Evolutionary conservation across 2,113 vertebrate genomes (phyloP).

Genomic region (Bungarus multicinctus): DNA sequence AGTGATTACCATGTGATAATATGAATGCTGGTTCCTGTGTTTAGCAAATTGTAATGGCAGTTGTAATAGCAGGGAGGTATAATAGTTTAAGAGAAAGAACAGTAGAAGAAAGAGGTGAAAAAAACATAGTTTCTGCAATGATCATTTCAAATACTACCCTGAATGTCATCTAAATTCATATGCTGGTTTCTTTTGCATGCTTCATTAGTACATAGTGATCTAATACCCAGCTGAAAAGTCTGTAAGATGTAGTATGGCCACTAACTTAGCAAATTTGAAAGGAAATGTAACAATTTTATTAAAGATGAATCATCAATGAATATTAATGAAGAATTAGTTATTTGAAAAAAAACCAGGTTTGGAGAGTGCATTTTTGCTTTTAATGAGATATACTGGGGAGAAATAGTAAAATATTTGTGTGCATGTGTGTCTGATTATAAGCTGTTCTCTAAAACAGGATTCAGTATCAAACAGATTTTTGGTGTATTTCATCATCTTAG

Average conservation of each 20-base stretch:
- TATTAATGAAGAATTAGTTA: background rate
- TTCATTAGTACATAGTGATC: background rate
- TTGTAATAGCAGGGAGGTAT: background rate
- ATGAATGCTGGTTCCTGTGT: slow-evolving; percentile 2
- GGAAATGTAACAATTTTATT: background rate
- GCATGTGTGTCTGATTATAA: background rate
- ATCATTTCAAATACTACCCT: background rate
- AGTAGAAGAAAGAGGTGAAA: background rate
- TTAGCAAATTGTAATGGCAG: slow-evolving; percentile 21
- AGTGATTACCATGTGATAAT: background rate
- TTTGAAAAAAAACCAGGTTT: background rate
- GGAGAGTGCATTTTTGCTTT: background rate
- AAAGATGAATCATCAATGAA: background rate
- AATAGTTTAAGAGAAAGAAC: background rate
- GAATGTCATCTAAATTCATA: background rate
- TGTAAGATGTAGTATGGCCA: background rate
- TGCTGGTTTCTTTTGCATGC: background rate
- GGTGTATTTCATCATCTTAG: background rate
- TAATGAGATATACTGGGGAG: background rate
- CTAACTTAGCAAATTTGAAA: no score
- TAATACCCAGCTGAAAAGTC: background rate
- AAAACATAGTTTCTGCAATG: background rate
- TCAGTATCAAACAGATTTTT: background rate
- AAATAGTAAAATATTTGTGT: background rate
- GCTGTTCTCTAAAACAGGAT: background rate